These are phyloP conservation scores for Oceanites oceanicus DNA, from an alignment of 2,113 vertebrate species.

Conservation along the genomic window DNA sequence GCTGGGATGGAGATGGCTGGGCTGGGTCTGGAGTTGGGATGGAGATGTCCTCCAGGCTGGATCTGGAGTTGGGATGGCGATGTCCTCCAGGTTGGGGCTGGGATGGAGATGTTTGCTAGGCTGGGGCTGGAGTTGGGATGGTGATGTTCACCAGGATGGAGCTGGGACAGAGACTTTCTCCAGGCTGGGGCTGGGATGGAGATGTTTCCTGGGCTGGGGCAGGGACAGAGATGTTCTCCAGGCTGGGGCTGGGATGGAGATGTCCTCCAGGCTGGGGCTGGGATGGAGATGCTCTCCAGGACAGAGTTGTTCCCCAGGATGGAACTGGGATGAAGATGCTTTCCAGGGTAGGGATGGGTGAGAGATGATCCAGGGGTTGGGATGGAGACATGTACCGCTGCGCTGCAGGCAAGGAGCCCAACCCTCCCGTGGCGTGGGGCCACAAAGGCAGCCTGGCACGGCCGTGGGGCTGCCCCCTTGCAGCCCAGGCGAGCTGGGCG, in stretches of 20 bases:
- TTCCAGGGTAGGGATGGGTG: neutral
- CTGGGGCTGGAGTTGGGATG: neutral
- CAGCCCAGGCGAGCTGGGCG: neutral
- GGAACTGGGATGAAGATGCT: neutral
- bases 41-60: neutral
- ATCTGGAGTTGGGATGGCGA: neutral
- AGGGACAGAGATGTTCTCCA: neutral
- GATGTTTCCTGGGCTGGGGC: neutral
- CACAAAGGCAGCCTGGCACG: fast-evolving
- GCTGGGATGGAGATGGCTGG: too few species aligned
- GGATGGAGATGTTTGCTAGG: too few species aligned
- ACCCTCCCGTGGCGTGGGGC: neutral
- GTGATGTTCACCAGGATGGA: too few species aligned
- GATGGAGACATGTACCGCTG: neutral
- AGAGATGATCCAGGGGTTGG: neutral
- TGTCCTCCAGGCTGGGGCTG: neutral
- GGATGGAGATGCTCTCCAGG: neutral
- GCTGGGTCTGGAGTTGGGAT: neutral
- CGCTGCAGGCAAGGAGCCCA: neutral
- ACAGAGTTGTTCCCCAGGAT: neutral
- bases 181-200: neutral
- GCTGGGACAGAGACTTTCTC: neutral
- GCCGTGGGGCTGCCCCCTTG: neutral
- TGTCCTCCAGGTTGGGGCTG: fast-evolving
- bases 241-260: neutral